A percentile compares a stretch with the other conserved stretches of the same genome.
phyloP scores from a whole-genome alignment of 2,797 vertebrate genomes.

The Podarcis lilfordi region DNA sequence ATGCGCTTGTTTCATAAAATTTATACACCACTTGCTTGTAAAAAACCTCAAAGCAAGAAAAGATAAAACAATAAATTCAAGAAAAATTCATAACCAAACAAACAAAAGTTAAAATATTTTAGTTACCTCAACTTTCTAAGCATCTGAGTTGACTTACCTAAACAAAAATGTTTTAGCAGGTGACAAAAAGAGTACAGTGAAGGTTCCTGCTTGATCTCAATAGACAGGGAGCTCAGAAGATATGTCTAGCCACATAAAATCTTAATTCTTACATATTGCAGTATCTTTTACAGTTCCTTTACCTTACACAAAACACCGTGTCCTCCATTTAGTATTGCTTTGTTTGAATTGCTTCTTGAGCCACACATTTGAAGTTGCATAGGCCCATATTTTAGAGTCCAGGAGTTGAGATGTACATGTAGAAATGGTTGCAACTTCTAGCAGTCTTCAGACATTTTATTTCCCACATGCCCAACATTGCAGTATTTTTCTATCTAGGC shows the following conservation, averaged over 20 bases:
- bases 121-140: too few relatives aligned
- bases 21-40: too few relatives aligned
- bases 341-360: background rate
- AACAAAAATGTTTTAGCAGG: too few relatives aligned
- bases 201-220: too few relatives aligned
- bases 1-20: background rate
- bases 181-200: too few relatives aligned
- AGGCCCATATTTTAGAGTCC: background rate
- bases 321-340: background rate
- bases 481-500: background rate
- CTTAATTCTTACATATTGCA: background rate
- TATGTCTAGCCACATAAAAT: too few relatives aligned
- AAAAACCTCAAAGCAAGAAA: too few relatives aligned
- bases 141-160: too few relatives aligned
- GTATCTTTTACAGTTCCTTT: background rate
- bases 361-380: background rate
- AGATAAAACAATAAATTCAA: too few relatives aligned
- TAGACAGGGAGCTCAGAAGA: background rate
- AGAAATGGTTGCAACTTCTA: background rate
- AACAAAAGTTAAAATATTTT: too few relatives aligned
- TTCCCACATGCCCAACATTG: background rate
- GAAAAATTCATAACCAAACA: too few relatives aligned
- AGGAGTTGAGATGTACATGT: background rate
- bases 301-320: background rate
- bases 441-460: background rate